Evolutionary conservation across 2,797 vertebrate species (phyloP).

Genomic region (Myotis findleyi): DNA sequence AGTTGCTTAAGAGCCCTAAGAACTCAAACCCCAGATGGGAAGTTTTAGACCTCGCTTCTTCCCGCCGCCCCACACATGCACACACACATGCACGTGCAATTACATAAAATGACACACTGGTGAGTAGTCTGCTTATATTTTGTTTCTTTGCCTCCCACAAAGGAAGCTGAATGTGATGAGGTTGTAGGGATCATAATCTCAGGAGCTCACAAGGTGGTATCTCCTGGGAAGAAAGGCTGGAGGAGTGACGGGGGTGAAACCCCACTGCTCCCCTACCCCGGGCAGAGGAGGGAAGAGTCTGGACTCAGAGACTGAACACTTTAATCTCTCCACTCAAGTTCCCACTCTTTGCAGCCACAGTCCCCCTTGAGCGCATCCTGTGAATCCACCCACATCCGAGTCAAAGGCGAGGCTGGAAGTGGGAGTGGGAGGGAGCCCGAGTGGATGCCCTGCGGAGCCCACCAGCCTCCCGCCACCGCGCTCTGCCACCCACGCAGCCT

Average conservation of each 20-base stretch:
- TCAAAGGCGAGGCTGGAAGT: not conserved
- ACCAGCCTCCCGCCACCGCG: not conserved
- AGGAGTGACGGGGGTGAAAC: not conserved
- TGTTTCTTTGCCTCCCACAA: not conserved
- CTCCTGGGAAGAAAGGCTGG: not conserved
- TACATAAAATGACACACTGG: not conserved
- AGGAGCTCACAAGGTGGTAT: not conserved
- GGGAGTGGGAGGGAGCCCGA: not conserved
- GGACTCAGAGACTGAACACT: not conserved
- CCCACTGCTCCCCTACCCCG: not conserved
- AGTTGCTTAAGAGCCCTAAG: constrained; percentile 70
- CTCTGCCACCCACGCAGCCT: not conserved
- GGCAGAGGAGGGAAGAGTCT: not conserved
- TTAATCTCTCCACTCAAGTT: not conserved
- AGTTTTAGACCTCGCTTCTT: not conserved
- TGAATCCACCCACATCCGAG: not conserved
- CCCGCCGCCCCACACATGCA: not conserved
- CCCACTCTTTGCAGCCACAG: not conserved
- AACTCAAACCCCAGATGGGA: not conserved
- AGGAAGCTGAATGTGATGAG: not conserved
- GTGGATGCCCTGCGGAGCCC: not conserved
- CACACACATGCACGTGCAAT: not conserved
- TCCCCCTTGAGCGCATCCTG: not conserved
- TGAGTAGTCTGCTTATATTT: not conserved
- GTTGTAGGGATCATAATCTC: not conserved